These are phyloP conservation scores for Phoebastria nigripes DNA, from an alignment of 2,797 vertebrate species.

Conservation along the genomic window DNA sequence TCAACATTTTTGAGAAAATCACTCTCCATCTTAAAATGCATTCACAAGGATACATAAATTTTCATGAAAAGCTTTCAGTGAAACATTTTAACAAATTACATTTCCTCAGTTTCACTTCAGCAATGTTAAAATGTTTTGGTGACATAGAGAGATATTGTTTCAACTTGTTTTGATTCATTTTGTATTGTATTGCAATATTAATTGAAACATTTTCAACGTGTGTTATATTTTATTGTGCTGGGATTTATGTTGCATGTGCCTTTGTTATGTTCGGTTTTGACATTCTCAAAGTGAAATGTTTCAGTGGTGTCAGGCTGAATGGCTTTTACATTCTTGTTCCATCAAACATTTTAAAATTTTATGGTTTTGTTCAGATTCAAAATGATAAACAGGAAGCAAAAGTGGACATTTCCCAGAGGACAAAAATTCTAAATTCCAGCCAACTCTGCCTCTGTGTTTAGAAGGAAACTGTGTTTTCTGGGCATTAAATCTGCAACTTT, in stretches of 20 bases:
- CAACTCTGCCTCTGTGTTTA: not conserved
- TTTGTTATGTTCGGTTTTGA: not conserved
- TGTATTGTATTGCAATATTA: not conserved
- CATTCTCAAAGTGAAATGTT: slow-evolving; percentile 5
- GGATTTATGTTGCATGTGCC: not conserved
- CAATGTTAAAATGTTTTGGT: not conserved
- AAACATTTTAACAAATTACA: not conserved
- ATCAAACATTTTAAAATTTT: not conserved
- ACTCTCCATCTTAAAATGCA: not conserved
- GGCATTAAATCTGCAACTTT: not conserved
- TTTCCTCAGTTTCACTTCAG: slow-evolving; percentile 7
- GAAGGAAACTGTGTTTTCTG: not conserved
- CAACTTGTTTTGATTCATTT: not conserved
- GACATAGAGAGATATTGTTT: not conserved
- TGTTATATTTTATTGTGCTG: not conserved
- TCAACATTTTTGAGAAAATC: not conserved
- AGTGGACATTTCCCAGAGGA: not conserved
- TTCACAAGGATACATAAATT: not conserved
- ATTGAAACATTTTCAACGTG: not conserved
- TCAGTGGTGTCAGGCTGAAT: not conserved
- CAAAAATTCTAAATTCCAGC: not conserved
- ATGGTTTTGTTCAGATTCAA: not conserved
- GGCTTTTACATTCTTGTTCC: not conserved
- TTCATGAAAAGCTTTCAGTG: not conserved
- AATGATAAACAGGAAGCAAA: slow-evolving; percentile 15